These are phyloP conservation scores for Dioctria rufipes DNA, from an alignment of 2,888 invertebrate genomes.

Conservation along the genomic window DNA sequence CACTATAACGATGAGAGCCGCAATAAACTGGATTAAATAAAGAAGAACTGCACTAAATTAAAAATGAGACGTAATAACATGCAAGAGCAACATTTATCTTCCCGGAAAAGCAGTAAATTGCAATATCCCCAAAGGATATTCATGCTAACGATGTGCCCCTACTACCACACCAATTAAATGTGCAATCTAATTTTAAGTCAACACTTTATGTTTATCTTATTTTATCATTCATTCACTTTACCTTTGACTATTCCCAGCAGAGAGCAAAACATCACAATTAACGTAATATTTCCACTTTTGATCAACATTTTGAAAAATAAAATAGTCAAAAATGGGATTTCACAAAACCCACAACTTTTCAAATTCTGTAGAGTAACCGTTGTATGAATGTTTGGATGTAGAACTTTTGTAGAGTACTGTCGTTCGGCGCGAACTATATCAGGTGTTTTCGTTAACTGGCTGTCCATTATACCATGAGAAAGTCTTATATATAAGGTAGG, in stretches of 20 bases:
- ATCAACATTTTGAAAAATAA: constrained; percentile 22
- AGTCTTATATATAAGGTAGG: constrained; percentile 26
- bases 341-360: too few species aligned
- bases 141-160: too few species aligned
- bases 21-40: constrained; percentile 40
- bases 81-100: not conserved
- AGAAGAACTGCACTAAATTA: constrained; percentile 25
- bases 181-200: too few species aligned
- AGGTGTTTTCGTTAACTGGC: constrained; percentile 29
- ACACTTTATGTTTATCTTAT: too few species aligned
- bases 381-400: too few species aligned
- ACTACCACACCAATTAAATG: not conserved
- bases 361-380: too few species aligned
- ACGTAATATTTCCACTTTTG: constrained; percentile 24
- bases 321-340: too few species aligned
- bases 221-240: not conserved
- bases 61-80: not conserved
- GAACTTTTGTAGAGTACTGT: too few species aligned
- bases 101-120: not conserved
- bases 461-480: constrained; percentile 10
- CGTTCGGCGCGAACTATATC: constrained; percentile 24
- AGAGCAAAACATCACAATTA: not conserved
- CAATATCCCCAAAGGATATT: constrained; percentile 1
- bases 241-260: constrained; percentile 26
- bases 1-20: constrained; percentile 21